Evolutionary conservation across 64 coral and sea anemone species (phyloP), one percentile per base, ranked within the genome.

Genomic region (Catalaphyllia jardinei): DNA sequence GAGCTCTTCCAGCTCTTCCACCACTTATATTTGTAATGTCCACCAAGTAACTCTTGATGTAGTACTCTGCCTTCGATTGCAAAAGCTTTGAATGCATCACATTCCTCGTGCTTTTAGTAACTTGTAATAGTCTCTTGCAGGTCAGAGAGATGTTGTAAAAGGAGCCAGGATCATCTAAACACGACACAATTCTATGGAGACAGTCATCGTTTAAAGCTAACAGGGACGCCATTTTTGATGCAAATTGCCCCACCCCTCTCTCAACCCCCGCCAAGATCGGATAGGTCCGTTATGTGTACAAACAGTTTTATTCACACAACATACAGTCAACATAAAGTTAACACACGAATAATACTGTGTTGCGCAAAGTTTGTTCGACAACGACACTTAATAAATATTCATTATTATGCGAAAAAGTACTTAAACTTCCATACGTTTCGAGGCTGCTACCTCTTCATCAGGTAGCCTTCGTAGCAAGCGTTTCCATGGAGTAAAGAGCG

Each of bases 101-200:
- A 84, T 52, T 75, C 29, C 65, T 73, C 19, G 83, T 90, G 57
- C 50, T 87, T 39, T 59, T 81, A 28, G 59, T 39, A 33, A 88
- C 76, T 19, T 94, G 77, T 11, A 67, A 2, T 24, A 94, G 73
- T 87, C 93, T 94, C 78, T 75, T 81, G 69, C 93, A 94, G 3
- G 88, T 73, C 3, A 94, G 59, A 19, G 62, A 65, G 65, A 94
- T 51, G 71, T 51, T 87, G 75, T 82, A 73, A 57, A 91, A 91
- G 19, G 76, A 75, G 55, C 4, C 10, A 0, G 54, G 65, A 79
- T 87, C 82, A 60, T 81, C 20, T 52, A 94, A 12, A 65, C 12
- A 88, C 0, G 75, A 73, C 52, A 91, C 22, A 76, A 91, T 83
- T 30, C 38, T 65, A 33, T 25, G 81, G 14, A 95, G 31, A 51